Base-by-base conservation (phyloP, 2,888 invertebrate genomes). In the Peribatodes rhomboidaria region DNA sequence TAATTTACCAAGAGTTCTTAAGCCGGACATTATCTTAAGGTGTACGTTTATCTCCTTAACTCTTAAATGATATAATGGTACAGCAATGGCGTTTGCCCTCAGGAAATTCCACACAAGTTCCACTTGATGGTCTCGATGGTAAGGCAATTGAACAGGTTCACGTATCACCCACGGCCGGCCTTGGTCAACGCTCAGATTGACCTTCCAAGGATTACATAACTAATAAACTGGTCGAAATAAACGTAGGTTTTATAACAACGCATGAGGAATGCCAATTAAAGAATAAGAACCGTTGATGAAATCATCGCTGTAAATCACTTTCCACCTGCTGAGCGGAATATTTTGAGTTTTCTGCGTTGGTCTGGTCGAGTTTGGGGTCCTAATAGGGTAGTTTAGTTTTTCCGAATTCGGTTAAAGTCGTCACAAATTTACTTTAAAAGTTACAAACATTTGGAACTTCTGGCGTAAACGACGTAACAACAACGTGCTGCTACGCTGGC, bases 171-270 rank as follows among this genome's bases (percentile, higher is more conserved):
- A 82, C 80, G 73, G 76, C 74, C 82, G 81, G 76, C 87, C 87
- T 88, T 89, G 84, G 78, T 68, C 41, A 13, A 41, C 18, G 76
- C 80, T 77, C 71, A 50, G 79, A 77, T 81, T 84, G 83, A 85
- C 86, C 86, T 87, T 85, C 80, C 76, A 75, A 81, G 74, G 78
- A 85, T 86, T 85, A 86, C 76, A 84, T 86, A 86, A 86, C 83
- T 81, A 78, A 72, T 76, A 72, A 80, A 84, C 83, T 76, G 76
- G 81, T 80, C 74, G 77, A 68, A 75, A 79, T 80, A 84, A 82
- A 78, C 70, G 73, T 72, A 69, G 68, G 75, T 65, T 78, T 79
- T 79, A 77, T 75, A 78, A 64, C 72, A 61, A 73, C 69, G 69
- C 68, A 69, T 72, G 68, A 66, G 58, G 70, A 78, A 80, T 78